Conservation (phyloP, 2,113 vertebrate genomes). For the Coturnix japonica region DNA sequence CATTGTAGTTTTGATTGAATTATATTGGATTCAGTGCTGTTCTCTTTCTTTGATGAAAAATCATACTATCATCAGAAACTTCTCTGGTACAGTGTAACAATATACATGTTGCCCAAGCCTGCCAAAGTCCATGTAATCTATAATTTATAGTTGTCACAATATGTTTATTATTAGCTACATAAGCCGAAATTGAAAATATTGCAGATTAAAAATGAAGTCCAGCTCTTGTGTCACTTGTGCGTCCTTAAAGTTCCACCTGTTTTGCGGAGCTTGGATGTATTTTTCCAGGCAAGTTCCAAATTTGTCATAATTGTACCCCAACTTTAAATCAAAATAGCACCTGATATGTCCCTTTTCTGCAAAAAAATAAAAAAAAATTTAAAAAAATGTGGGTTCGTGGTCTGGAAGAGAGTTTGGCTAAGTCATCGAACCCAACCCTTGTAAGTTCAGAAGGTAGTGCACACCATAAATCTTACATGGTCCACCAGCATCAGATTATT, state of each 20-base stretch:
- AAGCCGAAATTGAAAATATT: background rate
- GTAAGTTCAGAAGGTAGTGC: background rate
- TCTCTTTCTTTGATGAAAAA: background rate
- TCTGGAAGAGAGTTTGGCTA: background rate
- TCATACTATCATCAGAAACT: background rate
- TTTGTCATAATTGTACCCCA: rapidly evolving
- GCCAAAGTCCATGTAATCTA: background rate
- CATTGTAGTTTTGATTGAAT: background rate
- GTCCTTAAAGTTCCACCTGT: background rate
- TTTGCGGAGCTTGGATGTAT: background rate
- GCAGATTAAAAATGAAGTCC: background rate
- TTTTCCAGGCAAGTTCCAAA: background rate
- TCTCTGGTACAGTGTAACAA: background rate
- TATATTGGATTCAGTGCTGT: background rate
- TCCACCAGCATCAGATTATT: background rate
- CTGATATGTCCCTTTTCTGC: background rate
- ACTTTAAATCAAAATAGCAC: background rate
- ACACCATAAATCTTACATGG: background rate
- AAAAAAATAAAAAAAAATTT: no score
- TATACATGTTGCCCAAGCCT: background rate
- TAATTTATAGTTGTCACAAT: background rate
- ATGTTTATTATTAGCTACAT: background rate
- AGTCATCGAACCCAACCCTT: background rate
- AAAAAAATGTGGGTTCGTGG: background rate
- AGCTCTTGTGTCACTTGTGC: background rate